Evolutionary conservation across 2,113 vertebrate species (phyloP).

Genomic region (Hiodon tergisus): DNA sequence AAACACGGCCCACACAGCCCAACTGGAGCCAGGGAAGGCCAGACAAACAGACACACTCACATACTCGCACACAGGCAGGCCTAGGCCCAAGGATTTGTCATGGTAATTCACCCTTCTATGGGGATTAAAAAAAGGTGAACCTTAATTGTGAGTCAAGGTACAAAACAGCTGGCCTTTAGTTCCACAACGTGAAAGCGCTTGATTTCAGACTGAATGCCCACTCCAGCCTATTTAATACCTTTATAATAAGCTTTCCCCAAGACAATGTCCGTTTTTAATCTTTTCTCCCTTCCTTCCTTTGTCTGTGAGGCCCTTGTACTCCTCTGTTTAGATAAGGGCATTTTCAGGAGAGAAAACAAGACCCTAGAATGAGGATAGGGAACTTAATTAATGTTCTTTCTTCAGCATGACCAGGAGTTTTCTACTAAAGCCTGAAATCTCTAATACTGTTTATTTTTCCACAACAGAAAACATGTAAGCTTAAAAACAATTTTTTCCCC

Average conservation of each 20-base stretch:
- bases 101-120: slow-evolving; percentile 38
- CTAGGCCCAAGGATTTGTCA: slow-evolving; percentile 25
- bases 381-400: slow-evolving; percentile 24
- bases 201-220: slow-evolving; percentile 27
- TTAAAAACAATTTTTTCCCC: background rate
- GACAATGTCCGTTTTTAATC: slow-evolving; percentile 34
- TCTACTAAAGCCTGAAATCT: slow-evolving; percentile 1
- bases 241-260: slow-evolving; percentile 31
- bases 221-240: slow-evolving; percentile 30
- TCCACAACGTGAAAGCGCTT: slow-evolving; percentile 25
- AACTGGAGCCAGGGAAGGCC: slow-evolving; percentile 51
- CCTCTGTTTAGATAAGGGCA: slow-evolving; percentile 25
- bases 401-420: slow-evolving; percentile 13
- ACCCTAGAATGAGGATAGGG: background rate
- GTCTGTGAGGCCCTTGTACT: background rate
- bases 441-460: background rate
- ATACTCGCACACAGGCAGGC: slow-evolving; percentile 8
- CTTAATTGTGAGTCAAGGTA: slow-evolving; percentile 35
- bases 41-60: slow-evolving; percentile 19
- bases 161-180: slow-evolving; percentile 33
- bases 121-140: slow-evolving; percentile 34
- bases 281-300: slow-evolving; percentile 2
- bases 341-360: slow-evolving; percentile 15
- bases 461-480: background rate
- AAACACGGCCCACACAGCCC: slow-evolving; percentile 59